phyloP scores from a whole-genome alignment of 2,797 vertebrate species.

The Cynopterus sphinx region DNA sequence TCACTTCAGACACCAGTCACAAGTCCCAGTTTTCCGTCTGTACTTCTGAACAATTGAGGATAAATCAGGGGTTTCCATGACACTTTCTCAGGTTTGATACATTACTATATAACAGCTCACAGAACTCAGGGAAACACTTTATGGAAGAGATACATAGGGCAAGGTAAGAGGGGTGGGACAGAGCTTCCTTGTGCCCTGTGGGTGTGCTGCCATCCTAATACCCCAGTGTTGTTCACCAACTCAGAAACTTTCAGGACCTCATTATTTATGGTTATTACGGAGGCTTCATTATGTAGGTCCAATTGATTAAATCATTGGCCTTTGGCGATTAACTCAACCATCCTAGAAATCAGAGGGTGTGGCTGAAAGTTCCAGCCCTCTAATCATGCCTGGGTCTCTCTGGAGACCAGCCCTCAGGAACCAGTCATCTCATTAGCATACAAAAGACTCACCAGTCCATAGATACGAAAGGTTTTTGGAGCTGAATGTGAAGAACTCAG shows the following conservation, averaged over 20 bases:
- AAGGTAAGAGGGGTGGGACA: neutral
- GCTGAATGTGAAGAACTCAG: neutral
- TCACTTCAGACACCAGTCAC: neutral
- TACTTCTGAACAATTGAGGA: neutral
- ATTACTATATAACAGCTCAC: neutral
- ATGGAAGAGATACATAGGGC: neutral
- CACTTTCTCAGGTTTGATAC: neutral
- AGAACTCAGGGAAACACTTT: neutral
- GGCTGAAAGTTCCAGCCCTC: neutral
- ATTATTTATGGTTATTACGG: neutral
- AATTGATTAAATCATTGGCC: neutral
- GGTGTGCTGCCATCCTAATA: neutral
- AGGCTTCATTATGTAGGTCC: neutral
- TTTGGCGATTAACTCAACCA: neutral
- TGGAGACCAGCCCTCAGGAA: neutral
- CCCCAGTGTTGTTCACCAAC: neutral
- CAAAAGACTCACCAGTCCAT: neutral
- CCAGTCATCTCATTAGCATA: neutral
- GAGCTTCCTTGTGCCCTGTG: neutral
- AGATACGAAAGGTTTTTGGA: neutral
- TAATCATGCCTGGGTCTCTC: neutral
- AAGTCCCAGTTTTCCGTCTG: neutral
- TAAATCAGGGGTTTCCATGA: neutral
- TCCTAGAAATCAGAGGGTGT: neutral
- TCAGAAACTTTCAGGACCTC: neutral